Conservation (phyloP, 37 sponge, comb jelly and placozoan genomes). For the Aplysina aerophoba region DNA sequence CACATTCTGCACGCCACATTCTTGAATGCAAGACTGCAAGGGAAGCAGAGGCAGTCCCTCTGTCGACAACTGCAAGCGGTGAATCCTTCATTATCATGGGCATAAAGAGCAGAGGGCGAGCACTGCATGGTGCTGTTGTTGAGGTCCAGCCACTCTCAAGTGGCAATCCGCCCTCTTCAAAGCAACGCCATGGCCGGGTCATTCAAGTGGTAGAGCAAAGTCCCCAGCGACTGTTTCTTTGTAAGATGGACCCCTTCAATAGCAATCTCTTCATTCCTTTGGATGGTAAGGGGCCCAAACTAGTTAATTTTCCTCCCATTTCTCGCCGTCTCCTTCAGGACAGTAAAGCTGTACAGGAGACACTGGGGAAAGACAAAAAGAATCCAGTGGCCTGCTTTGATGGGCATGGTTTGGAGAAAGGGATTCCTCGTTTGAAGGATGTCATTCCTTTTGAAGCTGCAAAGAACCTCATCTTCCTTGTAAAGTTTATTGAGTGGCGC, state of each 20-base stretch:
- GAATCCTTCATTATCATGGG: conserved; percentile 45
- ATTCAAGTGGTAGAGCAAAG: conserved; percentile 30
- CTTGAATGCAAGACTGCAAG: not conserved
- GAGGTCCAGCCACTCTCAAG: conserved; percentile 23
- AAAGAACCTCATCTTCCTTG: conserved; percentile 54
- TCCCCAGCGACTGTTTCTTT: conserved; percentile 42
- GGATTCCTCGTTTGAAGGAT: conserved; percentile 56
- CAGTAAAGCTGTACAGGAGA: not conserved
- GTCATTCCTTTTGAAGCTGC: conserved; percentile 59
- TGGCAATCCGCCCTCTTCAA: not conserved
- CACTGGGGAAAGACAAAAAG: not conserved
- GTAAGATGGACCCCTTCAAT: conserved; percentile 41
- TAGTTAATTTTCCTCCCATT: conserved; percentile 68
- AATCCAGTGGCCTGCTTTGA: conserved; percentile 15
- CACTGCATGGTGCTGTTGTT: conserved; percentile 70
- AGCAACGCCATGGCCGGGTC: conserved; percentile 35
- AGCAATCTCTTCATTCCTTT: conserved; percentile 62
- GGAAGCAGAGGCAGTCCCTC: conserved; percentile 60
- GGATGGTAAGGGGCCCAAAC: conserved; percentile 46
- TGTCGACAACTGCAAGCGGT: conserved; percentile 28
- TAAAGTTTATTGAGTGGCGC: conserved; percentile 43
- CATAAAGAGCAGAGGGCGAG: conserved; percentile 44
- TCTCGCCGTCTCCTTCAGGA: conserved; percentile 14
- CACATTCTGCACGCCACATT: not conserved
- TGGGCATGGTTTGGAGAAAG: not conserved